Evolutionary conservation across 2,888 invertebrate species (phyloP).

Genomic region (Megalurothrips usitatus): DNA sequence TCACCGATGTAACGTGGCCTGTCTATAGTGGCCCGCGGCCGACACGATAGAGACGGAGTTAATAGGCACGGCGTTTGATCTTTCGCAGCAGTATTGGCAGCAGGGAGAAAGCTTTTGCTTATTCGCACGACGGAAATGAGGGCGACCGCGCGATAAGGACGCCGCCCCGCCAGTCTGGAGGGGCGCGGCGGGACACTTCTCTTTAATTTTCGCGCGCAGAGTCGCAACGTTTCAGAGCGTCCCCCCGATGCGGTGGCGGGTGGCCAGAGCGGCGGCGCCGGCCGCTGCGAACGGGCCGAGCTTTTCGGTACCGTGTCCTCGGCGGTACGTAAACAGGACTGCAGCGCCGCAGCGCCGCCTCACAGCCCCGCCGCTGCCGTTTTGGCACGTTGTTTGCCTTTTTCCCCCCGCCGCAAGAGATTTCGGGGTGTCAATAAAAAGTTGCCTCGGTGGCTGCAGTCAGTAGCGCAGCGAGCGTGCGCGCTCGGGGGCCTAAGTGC

Average conservation of each 20-base stretch:
- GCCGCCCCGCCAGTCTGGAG: too few species aligned
- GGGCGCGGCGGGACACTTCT: not conserved
- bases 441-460: too few species aligned
- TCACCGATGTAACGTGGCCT: not conserved
- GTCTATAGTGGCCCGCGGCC: not conserved
- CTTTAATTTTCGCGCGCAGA: too few species aligned
- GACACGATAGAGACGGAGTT: too few species aligned
- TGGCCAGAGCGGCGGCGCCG: not conserved
- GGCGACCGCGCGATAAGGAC: not conserved
- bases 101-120: not conserved
- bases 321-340: too few species aligned
- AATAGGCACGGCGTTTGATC: too few species aligned
- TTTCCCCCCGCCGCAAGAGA: too few species aligned
- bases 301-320: too few species aligned
- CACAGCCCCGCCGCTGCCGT: too few species aligned
- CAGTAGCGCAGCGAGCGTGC: not conserved
- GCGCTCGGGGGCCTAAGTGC: not conserved
- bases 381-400: too few species aligned
- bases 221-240: not conserved
- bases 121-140: not conserved
- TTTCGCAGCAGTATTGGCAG: not conserved
- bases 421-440: too few species aligned
- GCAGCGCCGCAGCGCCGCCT: too few species aligned
- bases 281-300: not conserved
- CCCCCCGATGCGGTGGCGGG: not conserved